Evolutionary conservation across 1,140 invertebrate species (phyloP), one percentile per base, ranked within the genome.

Genomic region (Heterodera carotae): DNA sequence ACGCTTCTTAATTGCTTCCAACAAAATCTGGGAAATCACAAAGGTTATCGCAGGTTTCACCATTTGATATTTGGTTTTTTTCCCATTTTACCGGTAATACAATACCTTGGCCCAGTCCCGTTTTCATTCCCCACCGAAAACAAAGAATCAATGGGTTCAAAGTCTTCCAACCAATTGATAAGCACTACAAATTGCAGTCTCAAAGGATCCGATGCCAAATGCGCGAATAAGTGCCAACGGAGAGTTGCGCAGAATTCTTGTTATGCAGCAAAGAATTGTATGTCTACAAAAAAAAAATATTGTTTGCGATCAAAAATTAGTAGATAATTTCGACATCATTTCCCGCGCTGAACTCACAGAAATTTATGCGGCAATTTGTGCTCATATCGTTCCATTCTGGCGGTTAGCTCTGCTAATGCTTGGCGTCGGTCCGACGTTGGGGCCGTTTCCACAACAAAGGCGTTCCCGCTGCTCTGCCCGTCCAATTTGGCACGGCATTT

Each of bases 111-210:
- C n/a, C n/a, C n/a, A n/a, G n/a, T n/a, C n/a, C n/a, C n/a, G n/a
- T n/a, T n/a, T n/a, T n/a, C n/a, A n/a, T n/a, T n/a, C n/a, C n/a
- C n/a, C n/a, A n/a, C n/a, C n/a, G n/a, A n/a, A n/a, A n/a, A n/a
- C n/a, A n/a, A n/a, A n/a, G n/a, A n/a, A n/a, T n/a, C n/a, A n/a
- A n/a, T n/a, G n/a, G n/a, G n/a, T n/a, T n/a, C n/a, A n/a, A n/a
- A n/a, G n/a, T n/a, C n/a, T n/a, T n/a, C n/a, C n/a, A n/a, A 56
- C 48, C 34, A 76, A 53, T 68, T 76, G 75, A 22, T 43, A 71
- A 3, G 29, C 31, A 34, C 62, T 69, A 10, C 31, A 18, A 15
- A 27, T 27, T 34, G 36, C 27, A 69, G 6, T 66, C 10, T 48
- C 29, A 25, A 76, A 25, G 27, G 33, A n/a, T 18, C 75, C 75